Evolutionary conservation across 2,113 vertebrate species (phyloP).

Genomic region (Brachyhypopomus gauderio): DNA sequence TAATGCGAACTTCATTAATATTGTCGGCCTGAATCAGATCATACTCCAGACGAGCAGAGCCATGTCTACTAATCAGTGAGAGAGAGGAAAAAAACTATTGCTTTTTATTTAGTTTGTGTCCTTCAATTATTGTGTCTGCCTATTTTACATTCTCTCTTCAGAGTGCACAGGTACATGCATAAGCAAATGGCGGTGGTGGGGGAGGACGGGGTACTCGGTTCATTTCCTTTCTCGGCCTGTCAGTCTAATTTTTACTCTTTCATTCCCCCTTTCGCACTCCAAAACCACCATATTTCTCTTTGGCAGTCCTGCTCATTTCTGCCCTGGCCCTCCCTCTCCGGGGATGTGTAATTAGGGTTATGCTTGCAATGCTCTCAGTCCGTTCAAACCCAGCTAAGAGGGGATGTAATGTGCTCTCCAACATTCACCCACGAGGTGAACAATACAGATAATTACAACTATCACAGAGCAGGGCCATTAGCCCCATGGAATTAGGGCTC

Average conservation of each 20-base stretch:
- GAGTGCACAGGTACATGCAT: not conserved
- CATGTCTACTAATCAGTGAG: not conserved
- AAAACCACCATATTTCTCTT: not conserved
- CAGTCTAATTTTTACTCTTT: not conserved
- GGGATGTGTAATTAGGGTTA: conserved; percentile 34
- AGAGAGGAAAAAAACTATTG: too few relatives aligned
- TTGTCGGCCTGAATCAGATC: not conserved
- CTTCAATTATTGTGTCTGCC: not conserved
- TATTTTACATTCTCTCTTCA: not conserved
- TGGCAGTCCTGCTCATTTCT: not conserved
- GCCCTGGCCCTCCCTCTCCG: not conserved
- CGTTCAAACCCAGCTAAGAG: conserved; percentile 25
- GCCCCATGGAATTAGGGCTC: conserved; percentile 16
- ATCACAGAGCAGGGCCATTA: conserved; percentile 47
- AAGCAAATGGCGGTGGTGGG: not conserved
- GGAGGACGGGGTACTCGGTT: not conserved
- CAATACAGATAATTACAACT: conserved; percentile 45
- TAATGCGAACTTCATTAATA: not conserved
- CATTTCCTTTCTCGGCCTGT: too few relatives aligned
- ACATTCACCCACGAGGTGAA: conserved; percentile 2
- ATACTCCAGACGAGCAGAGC: not conserved
- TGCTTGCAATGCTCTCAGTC: not conserved
- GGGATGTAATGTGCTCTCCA: conserved; percentile 33
- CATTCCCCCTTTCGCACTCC: not conserved
- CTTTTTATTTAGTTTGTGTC: not conserved